phyloP scores from a whole-genome alignment of 2,113 vertebrate genomes.

The Diadophis punctatus region DNA sequence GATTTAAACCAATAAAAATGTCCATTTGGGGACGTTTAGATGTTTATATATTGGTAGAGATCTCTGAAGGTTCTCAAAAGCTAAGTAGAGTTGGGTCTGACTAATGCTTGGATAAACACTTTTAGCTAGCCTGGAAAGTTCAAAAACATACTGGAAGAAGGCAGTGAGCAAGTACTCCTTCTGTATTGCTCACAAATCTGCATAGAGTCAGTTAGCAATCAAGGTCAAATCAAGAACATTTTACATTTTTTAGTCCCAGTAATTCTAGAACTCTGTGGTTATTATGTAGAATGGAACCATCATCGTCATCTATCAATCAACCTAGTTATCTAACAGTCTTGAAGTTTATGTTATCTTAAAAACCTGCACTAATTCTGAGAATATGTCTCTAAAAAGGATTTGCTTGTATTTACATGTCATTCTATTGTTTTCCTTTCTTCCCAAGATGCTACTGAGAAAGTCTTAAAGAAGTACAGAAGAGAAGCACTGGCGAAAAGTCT shows the following conservation, averaged over 20 bases:
- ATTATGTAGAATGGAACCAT: background rate
- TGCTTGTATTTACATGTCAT: background rate
- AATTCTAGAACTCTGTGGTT: background rate
- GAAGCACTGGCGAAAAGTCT: background rate
- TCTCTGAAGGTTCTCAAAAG: background rate
- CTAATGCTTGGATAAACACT: background rate
- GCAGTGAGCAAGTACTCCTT: background rate
- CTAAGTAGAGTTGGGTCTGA: background rate
- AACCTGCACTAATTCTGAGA: background rate
- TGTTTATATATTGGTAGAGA: background rate
- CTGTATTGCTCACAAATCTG: background rate
- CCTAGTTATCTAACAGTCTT: background rate
- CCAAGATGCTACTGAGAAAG: background rate
- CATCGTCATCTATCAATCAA: background rate
- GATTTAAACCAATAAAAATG: background rate
- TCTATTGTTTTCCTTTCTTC: background rate
- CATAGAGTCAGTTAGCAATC: background rate
- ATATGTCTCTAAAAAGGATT: background rate
- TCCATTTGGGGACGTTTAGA: background rate
- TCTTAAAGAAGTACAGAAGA: background rate
- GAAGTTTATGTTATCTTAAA: background rate
- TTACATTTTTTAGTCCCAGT: background rate
- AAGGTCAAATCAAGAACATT: background rate
- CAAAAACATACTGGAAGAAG: background rate
- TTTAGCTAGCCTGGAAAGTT: background rate